Evolutionary conservation across 2,888 invertebrate species (phyloP).

Genomic region (Cantharis rufa): DNA sequence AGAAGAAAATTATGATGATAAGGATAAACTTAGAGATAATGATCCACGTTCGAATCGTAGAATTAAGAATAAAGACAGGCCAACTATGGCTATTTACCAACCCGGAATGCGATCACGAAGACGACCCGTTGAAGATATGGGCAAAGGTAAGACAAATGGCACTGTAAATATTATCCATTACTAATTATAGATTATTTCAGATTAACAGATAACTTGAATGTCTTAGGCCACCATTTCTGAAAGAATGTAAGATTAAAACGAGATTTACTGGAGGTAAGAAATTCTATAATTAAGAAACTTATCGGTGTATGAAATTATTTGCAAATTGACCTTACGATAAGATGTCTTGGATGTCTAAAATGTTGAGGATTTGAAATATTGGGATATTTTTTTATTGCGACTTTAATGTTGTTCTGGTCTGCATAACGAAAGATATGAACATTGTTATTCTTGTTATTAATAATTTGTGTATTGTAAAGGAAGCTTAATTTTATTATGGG

Average conservation of each 20-base stretch:
- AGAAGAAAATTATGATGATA: conserved; percentile 3
- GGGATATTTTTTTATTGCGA: neutral
- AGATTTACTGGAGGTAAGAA: neutral
- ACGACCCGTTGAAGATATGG: conserved; percentile 49
- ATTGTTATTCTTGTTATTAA: neutral
- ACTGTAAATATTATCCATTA: neutral
- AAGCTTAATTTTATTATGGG: neutral
- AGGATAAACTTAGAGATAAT: conserved; percentile 51
- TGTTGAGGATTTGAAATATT: neutral
- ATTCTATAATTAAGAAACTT: neutral
- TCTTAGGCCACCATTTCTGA: neutral
- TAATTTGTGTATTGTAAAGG: neutral
- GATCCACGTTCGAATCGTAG: conserved; percentile 59
- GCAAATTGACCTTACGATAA: neutral
- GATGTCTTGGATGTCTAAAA: neutral
- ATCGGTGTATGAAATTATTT: neutral
- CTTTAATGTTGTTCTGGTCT: neutral
- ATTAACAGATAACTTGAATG: neutral
- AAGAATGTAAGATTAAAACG: neutral
- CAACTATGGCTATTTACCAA: conserved; percentile 86
- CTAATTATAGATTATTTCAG: neutral
- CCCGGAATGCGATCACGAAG: conserved; percentile 86
- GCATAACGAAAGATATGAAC: neutral
- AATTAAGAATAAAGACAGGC: conserved; percentile 75
- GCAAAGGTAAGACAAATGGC: neutral